A percentile compares a stretch with the other conserved stretches of the same genome.
Evolutionary conservation across 1,140 invertebrate genomes (phyloP).

Genomic region (Caerostris extrusa): DNA sequence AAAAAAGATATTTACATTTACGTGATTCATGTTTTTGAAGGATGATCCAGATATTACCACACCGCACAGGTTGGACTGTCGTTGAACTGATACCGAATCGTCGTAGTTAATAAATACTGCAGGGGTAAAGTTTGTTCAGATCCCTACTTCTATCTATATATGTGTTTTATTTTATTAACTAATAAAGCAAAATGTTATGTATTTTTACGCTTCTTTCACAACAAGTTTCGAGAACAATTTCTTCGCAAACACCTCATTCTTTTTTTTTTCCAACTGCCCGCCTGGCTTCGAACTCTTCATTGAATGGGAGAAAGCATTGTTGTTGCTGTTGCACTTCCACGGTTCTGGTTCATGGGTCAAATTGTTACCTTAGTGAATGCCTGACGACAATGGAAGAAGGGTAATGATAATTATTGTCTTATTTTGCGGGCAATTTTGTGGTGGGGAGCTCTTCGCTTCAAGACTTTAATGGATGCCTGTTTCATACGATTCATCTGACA

Average conservation of each 20-base stretch:
- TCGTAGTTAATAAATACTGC: background rate
- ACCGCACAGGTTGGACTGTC: background rate
- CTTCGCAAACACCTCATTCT: background rate
- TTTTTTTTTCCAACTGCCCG: too few relatives aligned
- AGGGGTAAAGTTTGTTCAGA: conserved; percentile 10
- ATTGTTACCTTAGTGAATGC: conserved; percentile 7
- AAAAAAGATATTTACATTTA: background rate
- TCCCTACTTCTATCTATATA: background rate
- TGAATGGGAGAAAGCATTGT: background rate
- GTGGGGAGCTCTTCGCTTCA: background rate
- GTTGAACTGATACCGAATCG: background rate
- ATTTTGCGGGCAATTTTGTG: conserved; percentile 21
- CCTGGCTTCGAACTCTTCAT: background rate
- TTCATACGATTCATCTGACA: conserved; percentile 21
- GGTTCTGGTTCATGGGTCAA: conserved; percentile 22
- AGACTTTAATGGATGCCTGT: conserved; percentile 3
- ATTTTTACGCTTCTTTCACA: background rate
- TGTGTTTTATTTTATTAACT: background rate
- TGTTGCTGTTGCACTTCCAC: background rate
- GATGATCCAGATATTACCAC: background rate
- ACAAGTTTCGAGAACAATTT: background rate
- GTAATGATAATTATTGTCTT: conserved; percentile 42
- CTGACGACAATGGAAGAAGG: conserved; percentile 7
- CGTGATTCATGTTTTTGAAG: background rate
- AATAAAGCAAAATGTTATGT: background rate